A percentile compares a stretch with the other conserved stretches of the same genome.
Evolutionary conservation across 1,140 invertebrate genomes (phyloP).

Genomic region (Lordiphosa clarofinis): DNA sequence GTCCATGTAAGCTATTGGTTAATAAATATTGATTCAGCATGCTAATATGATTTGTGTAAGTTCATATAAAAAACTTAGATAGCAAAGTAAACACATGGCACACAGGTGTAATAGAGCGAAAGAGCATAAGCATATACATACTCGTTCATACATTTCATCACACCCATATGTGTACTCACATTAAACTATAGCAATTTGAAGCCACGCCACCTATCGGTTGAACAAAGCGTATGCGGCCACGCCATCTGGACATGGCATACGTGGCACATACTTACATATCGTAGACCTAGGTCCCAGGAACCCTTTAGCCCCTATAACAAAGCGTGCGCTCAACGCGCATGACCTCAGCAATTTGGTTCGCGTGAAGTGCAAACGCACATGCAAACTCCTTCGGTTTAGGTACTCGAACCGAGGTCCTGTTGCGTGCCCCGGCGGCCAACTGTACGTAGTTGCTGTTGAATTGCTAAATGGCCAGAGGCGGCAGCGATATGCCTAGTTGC

Average conservation of each 20-base stretch:
- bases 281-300: conserved; percentile 9
- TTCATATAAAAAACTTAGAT: too few relatives aligned
- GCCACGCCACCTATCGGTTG: conserved; percentile 52
- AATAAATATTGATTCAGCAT: too few relatives aligned
- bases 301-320: conserved; percentile 59
- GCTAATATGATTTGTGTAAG: too few relatives aligned
- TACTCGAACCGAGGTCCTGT: conserved; percentile 40
- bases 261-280: conserved; percentile 16
- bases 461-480: conserved; percentile 34
- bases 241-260: conserved; percentile 43
- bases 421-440: conserved; percentile 45
- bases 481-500: not conserved
- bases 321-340: conserved; percentile 72
- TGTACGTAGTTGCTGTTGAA: conserved; percentile 21
- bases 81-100: too few relatives aligned
- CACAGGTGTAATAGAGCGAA: too few relatives aligned
- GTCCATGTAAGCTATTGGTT: too few relatives aligned
- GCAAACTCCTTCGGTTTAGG: conserved; percentile 19
- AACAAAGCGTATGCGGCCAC: conserved; percentile 50
- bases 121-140: not conserved
- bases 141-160: not conserved
- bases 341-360: conserved; percentile 73
- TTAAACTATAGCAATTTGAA: conserved; percentile 15
- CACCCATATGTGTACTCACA: conserved; percentile 2
- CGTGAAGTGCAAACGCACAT: conserved; percentile 70